Evolutionary conservation across 2,797 vertebrate genomes (phyloP), one percentile per base, ranked within the genome.

Genomic region (Sphenopsis melanotis): DNA sequence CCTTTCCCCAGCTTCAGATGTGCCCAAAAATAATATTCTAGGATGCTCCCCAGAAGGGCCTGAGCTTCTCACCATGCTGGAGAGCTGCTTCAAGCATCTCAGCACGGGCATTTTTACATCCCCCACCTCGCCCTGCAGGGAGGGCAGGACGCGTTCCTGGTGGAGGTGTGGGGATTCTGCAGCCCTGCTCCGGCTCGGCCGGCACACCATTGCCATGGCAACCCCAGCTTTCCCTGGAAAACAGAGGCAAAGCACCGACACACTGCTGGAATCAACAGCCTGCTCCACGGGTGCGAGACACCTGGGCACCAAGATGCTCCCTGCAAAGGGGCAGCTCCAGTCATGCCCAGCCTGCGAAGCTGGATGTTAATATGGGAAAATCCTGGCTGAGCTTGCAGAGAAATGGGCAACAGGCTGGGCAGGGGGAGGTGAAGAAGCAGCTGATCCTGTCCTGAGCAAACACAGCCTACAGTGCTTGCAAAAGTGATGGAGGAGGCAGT

Each of bases 151-250:
- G 14, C 7, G 1, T 61, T 12, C 8, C 9, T 18, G 59, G 10
- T 0, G 1, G 80, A 89, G 64, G 71, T 76, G 71, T 37, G 81
- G 12, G 3, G 76, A 68, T 71, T 12, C 93, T 68, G 60, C 21
- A 59, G 86, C 83, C 74, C 3, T 37, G 24, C 49, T 77, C 12
- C 0, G 1, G 70, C 83, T 77, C 0, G 1, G 69, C 44, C 7
- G 0, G 42, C 78, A 83, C 53, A 65, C 32, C 18, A 93, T 92
- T 16, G 93, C 71, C 94, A 95, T 92, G 87, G 89, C 89, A 96
- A 96, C 91, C 72, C 18, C 82, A 69, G 69, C 69, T 81, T 85
- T 87, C 55, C 50, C 39, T 2, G 3, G 83, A 75, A 95, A 89
- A 91, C 74, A 79, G 84, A 39, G 82, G 60, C 52, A 74, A 42